Evolutionary conservation across 2,797 vertebrate species (phyloP).

Genomic region (Acrocephalus scirpaceus): DNA sequence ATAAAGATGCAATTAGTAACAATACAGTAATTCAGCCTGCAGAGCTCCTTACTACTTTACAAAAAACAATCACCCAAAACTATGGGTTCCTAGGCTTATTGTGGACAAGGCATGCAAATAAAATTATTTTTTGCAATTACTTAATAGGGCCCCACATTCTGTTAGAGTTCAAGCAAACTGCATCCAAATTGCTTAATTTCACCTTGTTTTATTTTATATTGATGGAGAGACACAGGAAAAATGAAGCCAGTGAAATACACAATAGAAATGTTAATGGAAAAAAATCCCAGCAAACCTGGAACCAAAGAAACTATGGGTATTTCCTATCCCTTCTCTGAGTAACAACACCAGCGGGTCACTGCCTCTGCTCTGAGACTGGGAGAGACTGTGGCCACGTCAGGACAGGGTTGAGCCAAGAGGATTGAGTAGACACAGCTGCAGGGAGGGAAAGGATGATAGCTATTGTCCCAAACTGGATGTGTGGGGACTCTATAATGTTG

Average conservation of each 20-base stretch:
- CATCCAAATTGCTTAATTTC: background rate
- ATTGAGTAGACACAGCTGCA: background rate
- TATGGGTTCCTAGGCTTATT: background rate
- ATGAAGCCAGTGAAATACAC: background rate
- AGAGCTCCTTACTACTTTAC: background rate
- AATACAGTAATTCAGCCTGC: background rate
- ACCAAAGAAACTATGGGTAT: background rate
- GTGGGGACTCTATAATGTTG: background rate
- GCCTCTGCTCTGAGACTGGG: background rate
- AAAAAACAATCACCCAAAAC: background rate
- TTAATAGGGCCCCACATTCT: background rate
- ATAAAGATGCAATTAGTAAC: background rate
- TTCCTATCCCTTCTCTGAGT: background rate
- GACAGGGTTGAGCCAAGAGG: background rate
- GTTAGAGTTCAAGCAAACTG: background rate
- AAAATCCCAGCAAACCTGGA: background rate
- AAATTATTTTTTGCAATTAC: background rate
- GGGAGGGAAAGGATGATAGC: background rate
- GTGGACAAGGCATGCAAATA: background rate
- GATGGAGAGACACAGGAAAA: background rate
- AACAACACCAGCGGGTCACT: background rate
- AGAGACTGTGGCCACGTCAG: background rate
- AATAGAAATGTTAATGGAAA: background rate
- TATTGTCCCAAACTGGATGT: background rate
- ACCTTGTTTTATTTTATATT: background rate